Conservation (phyloP, 2,113 vertebrate species). For the Oreochromis niloticus region DNA sequence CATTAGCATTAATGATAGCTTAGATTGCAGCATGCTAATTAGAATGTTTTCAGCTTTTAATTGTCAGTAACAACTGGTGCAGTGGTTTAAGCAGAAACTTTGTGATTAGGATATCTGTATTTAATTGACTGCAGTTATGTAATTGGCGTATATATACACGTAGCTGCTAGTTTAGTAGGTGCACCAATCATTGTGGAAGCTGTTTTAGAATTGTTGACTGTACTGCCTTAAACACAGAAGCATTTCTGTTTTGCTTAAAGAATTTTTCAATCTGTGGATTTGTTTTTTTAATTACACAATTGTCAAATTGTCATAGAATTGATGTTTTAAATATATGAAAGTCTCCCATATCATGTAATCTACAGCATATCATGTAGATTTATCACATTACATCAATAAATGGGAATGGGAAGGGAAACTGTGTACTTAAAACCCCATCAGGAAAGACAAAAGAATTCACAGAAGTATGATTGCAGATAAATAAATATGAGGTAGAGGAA, state of each 20-base stretch:
- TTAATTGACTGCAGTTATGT: background rate
- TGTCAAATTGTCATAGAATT: background rate
- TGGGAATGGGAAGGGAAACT: background rate
- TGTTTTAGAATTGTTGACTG: background rate
- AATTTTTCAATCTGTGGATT: background rate
- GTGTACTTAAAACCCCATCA: background rate
- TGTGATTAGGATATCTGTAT: background rate
- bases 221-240: background rate
- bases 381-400: background rate
- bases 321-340: background rate
- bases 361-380: background rate
- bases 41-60: background rate
- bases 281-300: background rate
- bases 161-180: background rate
- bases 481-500: constrained; percentile 15
- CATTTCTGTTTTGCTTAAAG: background rate
- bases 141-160: background rate
- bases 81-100: background rate
- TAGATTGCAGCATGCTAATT: background rate
- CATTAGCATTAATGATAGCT: background rate
- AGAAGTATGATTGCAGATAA: background rate
- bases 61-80: background rate
- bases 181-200: background rate
- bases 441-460: background rate
- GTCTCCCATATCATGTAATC: background rate